Base-by-base conservation (phyloP, 2,113 vertebrate species). In the Anolis sagrei region DNA sequence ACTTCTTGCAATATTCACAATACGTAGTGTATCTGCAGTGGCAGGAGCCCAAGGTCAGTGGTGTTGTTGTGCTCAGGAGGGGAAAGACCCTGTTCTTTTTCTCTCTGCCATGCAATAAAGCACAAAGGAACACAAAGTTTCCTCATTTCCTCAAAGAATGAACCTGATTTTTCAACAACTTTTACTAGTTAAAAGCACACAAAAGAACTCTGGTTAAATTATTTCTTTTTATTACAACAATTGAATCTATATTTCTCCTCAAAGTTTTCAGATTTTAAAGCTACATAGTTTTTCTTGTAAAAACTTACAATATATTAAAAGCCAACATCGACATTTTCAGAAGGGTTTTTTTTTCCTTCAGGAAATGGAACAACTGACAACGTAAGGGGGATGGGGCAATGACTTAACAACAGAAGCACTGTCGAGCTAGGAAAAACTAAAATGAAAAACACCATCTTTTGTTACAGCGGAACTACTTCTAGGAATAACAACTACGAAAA, bases 401-500 rank as follows among this genome's bases (percentile, higher is more conserved):
- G 69, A 74, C 18, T 34, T 49, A 51, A 36, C 21, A 51, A 36
- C 23, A 70, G 44, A 36, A 21, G 2, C 14, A 72, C 27, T 23
- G 36, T 79, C 18, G 58, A 16, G 10, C 8, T 34, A 36, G 76
- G 19, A 27, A 27, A 73, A 25, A 61, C 25, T 44, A 64, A 64
- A 5, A 39, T 18, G 32, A 10, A 70, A 78, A 34, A 27, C 25
- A 48, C 11, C 66, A 23, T n/a, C 51, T 39, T 64, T 44, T 14
- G 1, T 19, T 32, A 74, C 13, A 80, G 73, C 29, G 5, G 27
- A 86, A 34, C 54, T 14, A 1, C 1, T 48, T 1, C 9, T 39
- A 84, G 5, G 54, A 66, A 54, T n/a, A 72, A 44, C 0, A 21
- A 11, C 39, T 0, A 2, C 2, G 66, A 79, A 21, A n/a, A 44